phyloP scores from a whole-genome alignment of 2,113 vertebrate species.

The Lagopus leucura region DNA sequence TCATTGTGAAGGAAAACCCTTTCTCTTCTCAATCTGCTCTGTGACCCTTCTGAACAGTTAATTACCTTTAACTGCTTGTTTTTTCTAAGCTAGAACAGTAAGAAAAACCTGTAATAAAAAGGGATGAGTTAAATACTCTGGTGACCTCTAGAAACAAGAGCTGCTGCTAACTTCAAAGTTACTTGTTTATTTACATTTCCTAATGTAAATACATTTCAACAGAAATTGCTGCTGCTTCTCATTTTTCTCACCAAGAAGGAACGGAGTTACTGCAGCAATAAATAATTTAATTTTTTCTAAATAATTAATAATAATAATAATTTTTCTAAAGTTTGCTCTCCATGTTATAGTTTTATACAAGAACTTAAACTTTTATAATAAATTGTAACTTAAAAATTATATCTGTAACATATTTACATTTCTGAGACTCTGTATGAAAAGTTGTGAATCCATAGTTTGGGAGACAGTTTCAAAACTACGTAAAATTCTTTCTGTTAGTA shows the following conservation, averaged over 20 bases:
- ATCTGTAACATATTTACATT: background rate
- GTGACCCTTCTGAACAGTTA: background rate
- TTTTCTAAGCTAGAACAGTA: background rate
- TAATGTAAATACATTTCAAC: background rate
- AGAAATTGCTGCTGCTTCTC: background rate
- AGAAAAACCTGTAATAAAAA: background rate
- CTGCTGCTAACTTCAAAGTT: background rate
- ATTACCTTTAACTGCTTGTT: background rate
- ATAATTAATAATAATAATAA: too few species aligned
- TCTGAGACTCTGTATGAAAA: background rate
- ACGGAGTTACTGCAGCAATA: background rate
- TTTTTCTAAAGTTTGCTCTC: background rate
- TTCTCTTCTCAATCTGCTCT: background rate
- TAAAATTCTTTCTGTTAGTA: background rate
- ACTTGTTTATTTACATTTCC: background rate
- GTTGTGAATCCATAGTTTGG: background rate
- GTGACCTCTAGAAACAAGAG: background rate
- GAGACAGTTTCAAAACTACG: background rate
- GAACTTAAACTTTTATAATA: background rate
- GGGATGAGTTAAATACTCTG: background rate
- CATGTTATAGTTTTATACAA: background rate
- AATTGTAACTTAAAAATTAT: background rate
- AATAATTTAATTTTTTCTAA: background rate
- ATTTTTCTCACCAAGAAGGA: background rate
- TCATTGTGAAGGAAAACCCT: background rate